Evolutionary conservation across 2,888 invertebrate genomes (phyloP), one percentile per base, ranked within the genome.

Genomic region (Phengaris arion): DNA sequence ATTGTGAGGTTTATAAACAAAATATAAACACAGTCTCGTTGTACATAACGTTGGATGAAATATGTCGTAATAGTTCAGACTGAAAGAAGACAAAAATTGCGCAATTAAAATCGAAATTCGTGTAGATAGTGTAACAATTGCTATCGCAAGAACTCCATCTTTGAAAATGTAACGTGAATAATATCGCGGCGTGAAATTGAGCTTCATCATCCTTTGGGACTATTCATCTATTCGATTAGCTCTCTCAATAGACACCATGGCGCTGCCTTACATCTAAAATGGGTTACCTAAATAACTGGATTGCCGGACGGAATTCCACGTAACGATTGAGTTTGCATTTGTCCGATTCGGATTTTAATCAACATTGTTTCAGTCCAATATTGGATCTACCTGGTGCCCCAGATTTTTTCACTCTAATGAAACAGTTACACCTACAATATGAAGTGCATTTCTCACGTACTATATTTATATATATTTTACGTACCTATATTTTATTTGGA

Each of bases 271-370:
- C 87, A 84, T 84, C 83, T 84, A 86, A 88, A 89, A 85, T 87
- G 86, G 90, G 90, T 88, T 90, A 90, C 89, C 87, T 89, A 92
- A 92, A 91, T 90, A 91, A 83, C 84, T 81, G 81, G 86, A 88
- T 88, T 85, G 83, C 83, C 82, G 74, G 76, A 85, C 85, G 82
- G 84, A 85, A 86, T 87, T 85, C 83, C 83, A 82, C 83, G 84
- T 80, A 81, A 83, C 85, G 85, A 88, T 85, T 83, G 84, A 86
- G 83, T 86, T 89, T 85, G 84, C 85, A 83, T 83, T 87, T 85
- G 82, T 81, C 81, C 83, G 86, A 84, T 87, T 85, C 85, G 82
- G 84, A 82, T 87, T 90, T 90, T 88, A 89, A 90, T 89, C 89
- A 87, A 87, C 82, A 77, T 81, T 79, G 82, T 82, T 82, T 81